phyloP scores from a whole-genome alignment of 2,888 invertebrate species.

The Heliothis peltigera region DNA sequence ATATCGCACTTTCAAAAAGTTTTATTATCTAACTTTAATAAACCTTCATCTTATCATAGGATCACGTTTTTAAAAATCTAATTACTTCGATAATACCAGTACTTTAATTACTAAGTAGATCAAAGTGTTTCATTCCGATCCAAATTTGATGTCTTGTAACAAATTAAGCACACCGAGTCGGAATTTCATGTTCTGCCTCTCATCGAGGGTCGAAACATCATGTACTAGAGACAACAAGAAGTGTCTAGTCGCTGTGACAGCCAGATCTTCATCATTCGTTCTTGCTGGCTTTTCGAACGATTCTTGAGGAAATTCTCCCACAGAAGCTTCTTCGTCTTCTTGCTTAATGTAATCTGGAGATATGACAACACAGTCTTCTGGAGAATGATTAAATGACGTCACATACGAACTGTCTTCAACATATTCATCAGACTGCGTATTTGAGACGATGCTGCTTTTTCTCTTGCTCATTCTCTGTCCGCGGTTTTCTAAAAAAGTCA shows the following conservation, averaged over 20 bases:
- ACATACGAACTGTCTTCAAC: slow-evolving; percentile 21
- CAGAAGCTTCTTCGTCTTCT: slow-evolving; percentile 20
- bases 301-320: not conserved
- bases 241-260: slow-evolving; percentile 33
- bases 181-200: slow-evolving; percentile 42
- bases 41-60: not conserved
- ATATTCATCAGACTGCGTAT: slow-evolving; percentile 10
- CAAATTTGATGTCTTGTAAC: slow-evolving; percentile 44
- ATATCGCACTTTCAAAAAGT: no score
- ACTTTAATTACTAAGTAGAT: no score
- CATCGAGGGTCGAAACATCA: slow-evolving; percentile 39
- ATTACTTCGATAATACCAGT: no score
- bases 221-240: slow-evolving; percentile 50
- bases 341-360: slow-evolving; percentile 2
- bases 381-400: slow-evolving; percentile 9
- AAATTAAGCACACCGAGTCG: slow-evolving; percentile 51
- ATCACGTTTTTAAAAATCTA: not conserved
- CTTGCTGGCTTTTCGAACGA: slow-evolving; percentile 17
- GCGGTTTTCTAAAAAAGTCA: slow-evolving; percentile 37
- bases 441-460: slow-evolving; percentile 4
- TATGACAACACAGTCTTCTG: not conserved
- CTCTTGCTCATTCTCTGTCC: not conserved
- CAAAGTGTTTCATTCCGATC: slow-evolving; percentile 2
- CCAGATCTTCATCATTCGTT: slow-evolving; percentile 9
- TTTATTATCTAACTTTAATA: no score